These are phyloP conservation scores for Eleginops maclovinus DNA, from an alignment of 2,113 vertebrate species.

Conservation along the genomic window DNA sequence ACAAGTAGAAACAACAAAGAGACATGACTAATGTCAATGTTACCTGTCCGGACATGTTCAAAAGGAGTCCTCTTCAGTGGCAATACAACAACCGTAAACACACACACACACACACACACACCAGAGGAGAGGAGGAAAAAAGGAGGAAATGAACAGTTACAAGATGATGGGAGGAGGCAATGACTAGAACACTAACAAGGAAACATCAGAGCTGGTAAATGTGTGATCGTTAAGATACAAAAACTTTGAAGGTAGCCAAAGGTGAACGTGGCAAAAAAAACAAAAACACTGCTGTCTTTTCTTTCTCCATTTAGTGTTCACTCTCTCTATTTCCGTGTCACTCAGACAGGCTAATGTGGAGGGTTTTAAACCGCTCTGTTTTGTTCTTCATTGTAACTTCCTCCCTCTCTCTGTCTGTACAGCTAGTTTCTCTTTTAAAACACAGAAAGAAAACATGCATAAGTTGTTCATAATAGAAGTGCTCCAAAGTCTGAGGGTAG, in stretches of 20 bases:
- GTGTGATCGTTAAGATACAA: not conserved
- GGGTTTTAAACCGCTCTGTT: conserved; percentile 7
- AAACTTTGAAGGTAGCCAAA: conserved; percentile 11
- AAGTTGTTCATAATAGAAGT: conserved; percentile 7
- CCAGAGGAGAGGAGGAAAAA: not conserved
- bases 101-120: conserved; percentile 26
- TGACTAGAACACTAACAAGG: conserved; percentile 30
- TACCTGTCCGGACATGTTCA: conserved; percentile 66
- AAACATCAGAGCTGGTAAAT: conserved; percentile 41
- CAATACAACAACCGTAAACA: conserved; percentile 16
- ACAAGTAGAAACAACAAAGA: conserved; percentile 6
- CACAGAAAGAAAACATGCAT: not conserved
- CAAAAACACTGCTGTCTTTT: conserved; percentile 10
- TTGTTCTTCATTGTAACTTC: conserved; percentile 61
- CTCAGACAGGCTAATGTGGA: not conserved
- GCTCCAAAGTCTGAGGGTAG: not conserved
- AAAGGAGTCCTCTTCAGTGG: conserved; percentile 46
- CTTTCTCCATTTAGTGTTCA: not conserved
- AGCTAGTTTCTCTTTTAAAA: conserved; percentile 50
- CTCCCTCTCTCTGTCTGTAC: conserved; percentile 42
- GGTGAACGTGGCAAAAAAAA: no score
- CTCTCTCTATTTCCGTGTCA: conserved; percentile 7
- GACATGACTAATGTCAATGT: conserved; percentile 1
- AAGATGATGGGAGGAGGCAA: conserved; percentile 55
- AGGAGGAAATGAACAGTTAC: conserved; percentile 56